These are phyloP conservation scores for Liparis tanakae DNA, from an alignment of 2,797 vertebrate species.

Conservation along the genomic window DNA sequence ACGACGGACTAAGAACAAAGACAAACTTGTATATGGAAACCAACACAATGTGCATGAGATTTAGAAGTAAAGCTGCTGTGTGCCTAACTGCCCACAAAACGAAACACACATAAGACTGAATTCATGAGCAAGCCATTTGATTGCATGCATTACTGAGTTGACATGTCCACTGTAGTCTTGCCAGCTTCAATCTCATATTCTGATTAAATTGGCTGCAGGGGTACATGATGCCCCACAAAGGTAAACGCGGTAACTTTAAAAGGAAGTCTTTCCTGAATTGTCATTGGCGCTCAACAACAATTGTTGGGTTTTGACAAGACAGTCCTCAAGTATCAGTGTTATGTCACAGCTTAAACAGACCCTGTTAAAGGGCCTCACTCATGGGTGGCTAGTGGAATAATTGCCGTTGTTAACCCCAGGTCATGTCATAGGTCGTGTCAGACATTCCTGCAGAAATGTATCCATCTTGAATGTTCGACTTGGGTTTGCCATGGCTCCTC, in stretches of 20 bases:
- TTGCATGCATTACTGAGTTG: constrained; percentile 39
- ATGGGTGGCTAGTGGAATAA: constrained; percentile 41
- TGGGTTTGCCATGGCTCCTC: neutral
- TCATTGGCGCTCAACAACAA: constrained; percentile 16
- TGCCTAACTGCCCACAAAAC: neutral
- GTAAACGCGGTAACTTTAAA: constrained; percentile 6
- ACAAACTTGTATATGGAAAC: neutral
- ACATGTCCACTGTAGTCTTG: constrained; percentile 25
- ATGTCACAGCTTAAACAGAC: constrained; percentile 39
- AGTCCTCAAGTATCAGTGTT: constrained; percentile 13
- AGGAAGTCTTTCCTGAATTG: constrained; percentile 6
- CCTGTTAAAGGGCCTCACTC: constrained; percentile 12
- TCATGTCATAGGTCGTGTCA: constrained; percentile 58
- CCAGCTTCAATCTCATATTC: constrained; percentile 22
- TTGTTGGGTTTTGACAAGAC: constrained; percentile 16
- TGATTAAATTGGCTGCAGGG: constrained; percentile 45
- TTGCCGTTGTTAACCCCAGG: constrained; percentile 50
- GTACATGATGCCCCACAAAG: constrained; percentile 19
- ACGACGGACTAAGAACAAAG: neutral
- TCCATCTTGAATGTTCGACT: constrained; percentile 11
- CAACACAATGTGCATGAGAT: neutral
- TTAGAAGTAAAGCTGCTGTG: neutral
- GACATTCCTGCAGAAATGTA: constrained; percentile 50
- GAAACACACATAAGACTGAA: constrained; percentile 11
- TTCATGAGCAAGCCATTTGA: constrained; percentile 17